Percentiles rank a stretch among this genome's conserved stretches.
phyloP scores from a whole-genome alignment of 1,140 invertebrate genomes.

The Platyura marginata region DNA sequence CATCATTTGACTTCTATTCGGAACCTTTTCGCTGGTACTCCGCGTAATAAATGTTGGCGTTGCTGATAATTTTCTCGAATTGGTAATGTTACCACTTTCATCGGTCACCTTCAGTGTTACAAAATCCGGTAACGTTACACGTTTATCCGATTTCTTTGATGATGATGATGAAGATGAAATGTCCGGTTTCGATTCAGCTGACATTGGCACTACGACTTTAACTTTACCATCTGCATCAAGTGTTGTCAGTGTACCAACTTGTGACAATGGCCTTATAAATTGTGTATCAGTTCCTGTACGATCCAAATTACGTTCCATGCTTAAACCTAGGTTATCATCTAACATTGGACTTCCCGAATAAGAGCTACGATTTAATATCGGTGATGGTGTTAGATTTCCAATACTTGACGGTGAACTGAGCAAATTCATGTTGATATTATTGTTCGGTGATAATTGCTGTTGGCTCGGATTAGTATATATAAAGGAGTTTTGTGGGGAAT shows the following conservation, averaged over 20 bases:
- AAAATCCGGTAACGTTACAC: conserved; percentile 9
- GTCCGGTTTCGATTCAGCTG: conserved; percentile 1
- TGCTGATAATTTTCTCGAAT: conserved; percentile 17
- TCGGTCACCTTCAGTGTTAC: conserved; percentile 19
- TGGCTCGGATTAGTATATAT: neutral
- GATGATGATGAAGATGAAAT: neutral
- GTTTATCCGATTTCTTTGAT: neutral
- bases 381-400: conserved; percentile 15
- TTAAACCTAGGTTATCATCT: conserved; percentile 15
- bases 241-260: conserved; percentile 36
- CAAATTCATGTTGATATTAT: conserved; percentile 15
- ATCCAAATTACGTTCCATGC: conserved; percentile 21
- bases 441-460: neutral
- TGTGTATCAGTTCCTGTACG: conserved; percentile 20
- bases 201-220: conserved; percentile 33
- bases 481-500: neutral
- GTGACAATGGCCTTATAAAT: conserved; percentile 47
- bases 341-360: conserved; percentile 14
- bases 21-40: conserved; percentile 66
- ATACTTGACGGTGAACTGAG: conserved; percentile 12
- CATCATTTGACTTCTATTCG: conserved; percentile 65
- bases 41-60: conserved; percentile 43
- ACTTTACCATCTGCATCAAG: conserved; percentile 33
- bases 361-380: conserved; percentile 19
- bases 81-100: conserved; percentile 17